phyloP scores from a whole-genome alignment of 2,113 vertebrate species.

The Galeopterus variegatus region DNA sequence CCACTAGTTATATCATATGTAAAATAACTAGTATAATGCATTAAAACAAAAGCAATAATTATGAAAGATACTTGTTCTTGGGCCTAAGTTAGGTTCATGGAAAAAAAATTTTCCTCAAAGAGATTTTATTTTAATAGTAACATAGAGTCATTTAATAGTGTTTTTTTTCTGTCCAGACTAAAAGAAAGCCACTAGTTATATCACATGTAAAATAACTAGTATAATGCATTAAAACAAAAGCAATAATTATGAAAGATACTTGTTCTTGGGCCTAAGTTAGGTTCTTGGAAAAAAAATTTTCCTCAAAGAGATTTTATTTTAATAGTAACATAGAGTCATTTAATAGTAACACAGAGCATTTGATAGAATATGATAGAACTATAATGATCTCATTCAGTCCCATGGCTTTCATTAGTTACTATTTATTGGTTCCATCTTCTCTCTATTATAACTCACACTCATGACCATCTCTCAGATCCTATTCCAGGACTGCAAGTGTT shows the following conservation, averaged over 20 bases:
- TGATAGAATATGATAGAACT: background rate
- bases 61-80: background rate
- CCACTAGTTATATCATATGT: background rate
- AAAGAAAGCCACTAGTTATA: slow-evolving; percentile 2
- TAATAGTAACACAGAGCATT: background rate
- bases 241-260: background rate
- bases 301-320: background rate
- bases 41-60: slow-evolving; percentile 12
- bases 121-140: background rate
- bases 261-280: background rate
- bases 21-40: background rate
- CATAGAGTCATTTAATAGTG: no score
- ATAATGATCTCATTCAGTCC: background rate
- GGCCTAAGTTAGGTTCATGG: background rate
- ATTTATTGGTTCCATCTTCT: background rate
- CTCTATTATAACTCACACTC: background rate
- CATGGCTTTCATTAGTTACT: slow-evolving; percentile 17
- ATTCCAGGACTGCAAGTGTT: background rate
- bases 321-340: background rate
- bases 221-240: background rate
- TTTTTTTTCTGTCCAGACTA: background rate
- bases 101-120: background rate
- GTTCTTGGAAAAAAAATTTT: background rate
- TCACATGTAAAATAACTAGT: background rate
- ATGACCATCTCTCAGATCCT: background rate